phyloP scores from a whole-genome alignment of 2,797 vertebrate genomes.

The Etheostoma nigrum region DNA sequence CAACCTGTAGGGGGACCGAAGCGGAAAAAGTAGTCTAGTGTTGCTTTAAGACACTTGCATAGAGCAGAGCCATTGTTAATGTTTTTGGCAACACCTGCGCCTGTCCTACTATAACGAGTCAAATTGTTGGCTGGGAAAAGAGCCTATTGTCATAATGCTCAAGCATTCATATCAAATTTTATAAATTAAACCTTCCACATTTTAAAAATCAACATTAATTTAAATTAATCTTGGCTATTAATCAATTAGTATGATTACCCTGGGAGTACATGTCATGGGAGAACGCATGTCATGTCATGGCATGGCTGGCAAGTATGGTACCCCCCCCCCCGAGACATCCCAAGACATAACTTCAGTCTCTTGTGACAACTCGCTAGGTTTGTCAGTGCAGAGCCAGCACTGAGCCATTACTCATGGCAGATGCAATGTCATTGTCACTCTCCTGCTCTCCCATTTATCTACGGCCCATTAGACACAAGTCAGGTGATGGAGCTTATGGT shows the following conservation, averaged over 20 bases:
- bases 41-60: neutral
- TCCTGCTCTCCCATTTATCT: slow-evolving; percentile 44
- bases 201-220: neutral
- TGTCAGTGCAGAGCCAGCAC: slow-evolving; percentile 29
- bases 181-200: no score
- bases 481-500: slow-evolving; percentile 56
- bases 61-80: neutral
- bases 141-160: neutral
- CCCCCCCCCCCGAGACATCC: slow-evolving; percentile 22
- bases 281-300: neutral
- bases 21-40: no score
- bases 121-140: neutral
- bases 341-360: slow-evolving; percentile 43
- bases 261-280: neutral
- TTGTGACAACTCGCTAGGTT: slow-evolving; percentile 38
- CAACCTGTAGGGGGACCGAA: no score
- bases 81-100: neutral
- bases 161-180: neutral
- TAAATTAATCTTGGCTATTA: neutral
- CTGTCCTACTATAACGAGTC: neutral
- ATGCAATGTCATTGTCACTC: slow-evolving; percentile 57
- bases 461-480: slow-evolving; percentile 63
- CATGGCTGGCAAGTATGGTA: slow-evolving; percentile 14
- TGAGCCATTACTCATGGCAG: slow-evolving; percentile 65
- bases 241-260: neutral